A percentile compares a stretch with the other conserved stretches of the same genome.
Evolutionary conservation across 2,113 vertebrate species (phyloP).

Genomic region (Falco punctatus): DNA sequence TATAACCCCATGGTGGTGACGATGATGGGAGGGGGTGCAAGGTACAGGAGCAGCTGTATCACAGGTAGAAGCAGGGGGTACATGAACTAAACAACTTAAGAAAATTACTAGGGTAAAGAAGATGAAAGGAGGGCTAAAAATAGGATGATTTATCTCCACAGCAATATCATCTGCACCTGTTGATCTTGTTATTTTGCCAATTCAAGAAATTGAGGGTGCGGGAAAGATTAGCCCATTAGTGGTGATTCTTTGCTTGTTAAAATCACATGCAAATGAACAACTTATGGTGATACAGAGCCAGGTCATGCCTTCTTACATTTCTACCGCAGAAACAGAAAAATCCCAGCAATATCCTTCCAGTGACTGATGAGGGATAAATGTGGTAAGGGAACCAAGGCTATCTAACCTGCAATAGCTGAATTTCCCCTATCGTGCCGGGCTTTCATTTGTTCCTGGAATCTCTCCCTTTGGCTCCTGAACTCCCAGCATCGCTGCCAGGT

Average conservation of each 20-base stretch:
- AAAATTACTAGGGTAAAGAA: not conserved
- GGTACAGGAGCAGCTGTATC: not conserved
- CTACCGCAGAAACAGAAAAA: not conserved
- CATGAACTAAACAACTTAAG: accelerated
- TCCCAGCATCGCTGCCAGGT: not conserved
- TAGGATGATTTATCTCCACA: not conserved
- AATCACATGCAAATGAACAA: not conserved
- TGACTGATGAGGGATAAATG: not conserved
- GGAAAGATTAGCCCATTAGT: not conserved
- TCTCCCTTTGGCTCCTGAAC: not conserved
- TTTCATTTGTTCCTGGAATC: not conserved
- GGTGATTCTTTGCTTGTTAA: not conserved
- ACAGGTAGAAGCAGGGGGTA: not conserved
- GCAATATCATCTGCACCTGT: not conserved
- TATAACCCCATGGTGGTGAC: accelerated
- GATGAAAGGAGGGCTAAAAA: not conserved
- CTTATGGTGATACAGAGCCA: not conserved
- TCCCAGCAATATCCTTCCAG: not conserved
- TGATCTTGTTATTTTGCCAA: not conserved
- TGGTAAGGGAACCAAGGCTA: not conserved
- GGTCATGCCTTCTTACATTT: not conserved
- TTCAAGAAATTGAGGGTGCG: not conserved
- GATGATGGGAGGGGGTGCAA: not conserved
- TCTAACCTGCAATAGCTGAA: not conserved
- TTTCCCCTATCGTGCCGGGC: not conserved